phyloP scores from a whole-genome alignment of 2,888 invertebrate species.

The Eristalis tenax region DNA sequence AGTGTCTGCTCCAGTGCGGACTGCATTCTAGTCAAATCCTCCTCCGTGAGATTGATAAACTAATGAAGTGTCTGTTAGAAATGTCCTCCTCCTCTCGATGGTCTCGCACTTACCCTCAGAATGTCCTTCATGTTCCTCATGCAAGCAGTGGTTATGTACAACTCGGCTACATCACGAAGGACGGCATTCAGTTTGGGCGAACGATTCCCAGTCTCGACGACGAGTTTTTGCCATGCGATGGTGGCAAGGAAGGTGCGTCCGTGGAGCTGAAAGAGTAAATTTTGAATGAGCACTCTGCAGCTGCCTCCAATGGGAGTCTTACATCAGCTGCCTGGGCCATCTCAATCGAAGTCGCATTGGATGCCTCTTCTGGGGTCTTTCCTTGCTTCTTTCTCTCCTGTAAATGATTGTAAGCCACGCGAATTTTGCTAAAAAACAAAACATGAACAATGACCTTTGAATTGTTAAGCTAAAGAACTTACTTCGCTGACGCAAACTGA shows the following conservation, averaged over 20 bases:
- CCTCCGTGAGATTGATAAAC: constrained; percentile 78
- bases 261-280: constrained; percentile 85
- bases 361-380: constrained; percentile 87
- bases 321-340: constrained; percentile 90
- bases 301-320: constrained; percentile 58
- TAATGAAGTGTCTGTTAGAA: constrained; percentile 43
- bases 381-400: constrained; percentile 85
- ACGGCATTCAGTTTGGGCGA: constrained; percentile 85
- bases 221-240: constrained; percentile 85
- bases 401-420: constrained; percentile 85
- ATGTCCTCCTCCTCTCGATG: not conserved
- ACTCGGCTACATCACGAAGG: constrained; percentile 87
- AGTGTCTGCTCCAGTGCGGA: constrained; percentile 88
- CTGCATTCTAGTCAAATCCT: constrained; percentile 83
- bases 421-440: constrained; percentile 84
- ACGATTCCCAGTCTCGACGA: constrained; percentile 80
- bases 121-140: constrained; percentile 89
- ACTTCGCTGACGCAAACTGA: constrained; percentile 81
- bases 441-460: not conserved
- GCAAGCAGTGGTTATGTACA: constrained; percentile 90
- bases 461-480: constrained; percentile 54
- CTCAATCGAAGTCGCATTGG: constrained; percentile 92
- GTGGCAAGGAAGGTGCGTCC: constrained; percentile 90
- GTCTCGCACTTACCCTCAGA: constrained; percentile 84
- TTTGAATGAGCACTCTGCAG: not conserved